phyloP scores from a whole-genome alignment of 2,888 invertebrate genomes.

The Chouioia cunea region DNA sequence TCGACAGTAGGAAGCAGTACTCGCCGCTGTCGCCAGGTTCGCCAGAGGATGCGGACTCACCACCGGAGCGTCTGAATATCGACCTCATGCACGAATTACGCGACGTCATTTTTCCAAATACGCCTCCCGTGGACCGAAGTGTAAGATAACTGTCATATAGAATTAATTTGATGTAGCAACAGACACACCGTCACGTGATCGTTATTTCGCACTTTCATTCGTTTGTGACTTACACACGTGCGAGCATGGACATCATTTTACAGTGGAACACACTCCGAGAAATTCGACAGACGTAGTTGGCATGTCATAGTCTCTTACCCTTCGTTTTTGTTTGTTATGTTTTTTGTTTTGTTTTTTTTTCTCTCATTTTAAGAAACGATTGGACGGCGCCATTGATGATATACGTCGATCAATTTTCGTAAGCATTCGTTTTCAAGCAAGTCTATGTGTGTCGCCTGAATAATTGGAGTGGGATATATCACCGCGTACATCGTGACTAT shows the following conservation, averaged over 20 bases:
- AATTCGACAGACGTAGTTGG: not conserved
- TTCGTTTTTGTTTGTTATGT: not conserved
- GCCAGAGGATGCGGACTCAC: conserved; percentile 69
- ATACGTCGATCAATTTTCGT: conserved; percentile 8
- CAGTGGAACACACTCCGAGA: not conserved
- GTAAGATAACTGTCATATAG: conserved; percentile 68
- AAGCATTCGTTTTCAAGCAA: conserved; percentile 9
- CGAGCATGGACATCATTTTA: conserved; percentile 16
- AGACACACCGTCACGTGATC: not conserved
- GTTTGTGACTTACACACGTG: conserved; percentile 30
- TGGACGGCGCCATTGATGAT: not conserved
- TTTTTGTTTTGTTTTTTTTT: conserved; percentile 8
- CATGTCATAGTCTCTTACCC: conserved; percentile 18
- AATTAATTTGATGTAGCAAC: conserved; percentile 11
- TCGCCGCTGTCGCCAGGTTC: conserved; percentile 71
- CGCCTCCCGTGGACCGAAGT: conserved; percentile 76
- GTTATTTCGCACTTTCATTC: not conserved
- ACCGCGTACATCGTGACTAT: conserved; percentile 5
- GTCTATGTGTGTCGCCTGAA: conserved; percentile 14
- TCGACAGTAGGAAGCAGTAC: conserved; percentile 65
- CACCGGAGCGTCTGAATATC: conserved; percentile 69
- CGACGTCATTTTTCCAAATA: conserved; percentile 73
- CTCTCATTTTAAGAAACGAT: not conserved
- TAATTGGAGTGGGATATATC: conserved; percentile 13
- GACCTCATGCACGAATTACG: conserved; percentile 79